Base-by-base conservation (phyloP, 2,797 vertebrate genomes). In the Bryconaethiops microstoma region DNA sequence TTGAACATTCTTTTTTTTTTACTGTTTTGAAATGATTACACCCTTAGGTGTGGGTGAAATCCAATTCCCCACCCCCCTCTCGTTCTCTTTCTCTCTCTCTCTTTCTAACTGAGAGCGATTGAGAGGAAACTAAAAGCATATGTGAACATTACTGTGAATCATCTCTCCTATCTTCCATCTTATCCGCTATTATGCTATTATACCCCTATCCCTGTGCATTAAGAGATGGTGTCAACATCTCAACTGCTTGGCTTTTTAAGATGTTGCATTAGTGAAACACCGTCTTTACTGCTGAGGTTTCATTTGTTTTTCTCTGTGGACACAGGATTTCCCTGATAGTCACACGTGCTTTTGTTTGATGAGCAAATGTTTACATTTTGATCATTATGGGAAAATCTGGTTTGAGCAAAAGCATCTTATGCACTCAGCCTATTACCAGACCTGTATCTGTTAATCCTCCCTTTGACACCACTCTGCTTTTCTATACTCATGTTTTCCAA, bases 361-460 rank as follows among this genome's bases (percentile, higher is more conserved):
- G 39, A 82, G 54, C 54, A 42, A 79, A 42, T 76, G 71, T 29
- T 78, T 81, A 72, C 23, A 60, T 77, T 63, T 77, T 65, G 54
- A 72, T n/a, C 9, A 42, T 48, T 50, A 72, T 35, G 64, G 42
- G 35, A 65, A 25, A 65, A 70, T 73, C 16, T 45, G 45, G 6
- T 72, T 83, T 83, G 63, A 29, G 21, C n/a, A 75, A 60, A 79
- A 70, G 35, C 57, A 7, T 52, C 35, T 71, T 75, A 39, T 25
- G 67, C 63, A 7, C 50, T 23, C 9, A 40, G 54, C 45, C 55
- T 59, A 42, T 29, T 50, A 84, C 67, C 10, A 29, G 52, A 78
- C 76, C 67, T 74, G 82, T 57, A 65, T 89, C 86, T 84, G 25
- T 14, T 79, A 88, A 86, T 90, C 78, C 82, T 45, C 75, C 29